phyloP scores from a whole-genome alignment of 2,888 invertebrate species.

The Dolomedes plantarius region DNA sequence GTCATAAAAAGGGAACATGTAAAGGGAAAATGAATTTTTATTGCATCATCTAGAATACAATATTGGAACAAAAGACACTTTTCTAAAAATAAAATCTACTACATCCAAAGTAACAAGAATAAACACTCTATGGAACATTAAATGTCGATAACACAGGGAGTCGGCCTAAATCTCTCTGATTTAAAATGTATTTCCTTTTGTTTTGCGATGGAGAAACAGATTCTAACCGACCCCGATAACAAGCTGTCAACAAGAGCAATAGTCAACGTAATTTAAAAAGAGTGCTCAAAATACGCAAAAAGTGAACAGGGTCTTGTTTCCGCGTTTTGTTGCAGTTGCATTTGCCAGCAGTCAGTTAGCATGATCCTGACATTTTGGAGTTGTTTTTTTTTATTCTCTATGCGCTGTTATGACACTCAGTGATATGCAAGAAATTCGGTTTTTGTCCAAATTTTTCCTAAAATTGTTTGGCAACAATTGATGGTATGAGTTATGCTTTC shows the following conservation, averaged over 20 bases:
- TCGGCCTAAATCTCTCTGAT: not conserved
- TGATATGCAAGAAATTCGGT: too few species aligned
- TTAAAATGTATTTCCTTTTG: not conserved
- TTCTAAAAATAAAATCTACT: constrained; percentile 69
- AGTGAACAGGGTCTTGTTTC: not conserved
- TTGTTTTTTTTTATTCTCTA: too few species aligned
- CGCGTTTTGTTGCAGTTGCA: too few species aligned
- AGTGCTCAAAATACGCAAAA: not conserved
- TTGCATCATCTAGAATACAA: constrained; percentile 52
- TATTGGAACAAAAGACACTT: constrained; percentile 50
- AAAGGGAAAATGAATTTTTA: constrained; percentile 61
- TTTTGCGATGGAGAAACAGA: not conserved
- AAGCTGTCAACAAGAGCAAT: constrained; percentile 41
- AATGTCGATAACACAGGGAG: constrained; percentile 27
- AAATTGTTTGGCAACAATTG: too few species aligned
- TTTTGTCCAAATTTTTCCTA: too few species aligned
- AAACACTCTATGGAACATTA: constrained; percentile 56
- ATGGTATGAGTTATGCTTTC: too few species aligned
- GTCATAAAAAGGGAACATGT: too few species aligned
- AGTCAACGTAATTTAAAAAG: constrained; percentile 35
- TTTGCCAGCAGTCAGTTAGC: too few species aligned
- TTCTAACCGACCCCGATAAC: constrained; percentile 39
- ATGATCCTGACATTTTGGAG: too few species aligned
- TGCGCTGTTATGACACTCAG: too few species aligned
- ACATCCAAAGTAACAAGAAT: constrained; percentile 68